Evolutionary conservation across 2,888 invertebrate genomes (phyloP).

Genomic region (Coleophora deauratella): DNA sequence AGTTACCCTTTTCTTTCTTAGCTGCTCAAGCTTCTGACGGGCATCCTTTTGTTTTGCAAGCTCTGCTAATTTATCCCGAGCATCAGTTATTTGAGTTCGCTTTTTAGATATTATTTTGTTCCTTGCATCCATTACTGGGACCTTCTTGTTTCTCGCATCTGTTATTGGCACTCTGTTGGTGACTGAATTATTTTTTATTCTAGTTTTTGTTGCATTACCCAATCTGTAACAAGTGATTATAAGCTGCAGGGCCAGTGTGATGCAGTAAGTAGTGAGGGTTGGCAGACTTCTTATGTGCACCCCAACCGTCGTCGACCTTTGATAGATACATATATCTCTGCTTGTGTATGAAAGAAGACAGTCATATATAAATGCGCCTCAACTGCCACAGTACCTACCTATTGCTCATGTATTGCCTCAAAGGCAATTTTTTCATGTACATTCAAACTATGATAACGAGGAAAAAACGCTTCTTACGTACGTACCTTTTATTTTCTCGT

Average conservation of each 20-base stretch:
- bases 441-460: neutral
- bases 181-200: neutral
- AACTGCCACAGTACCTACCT: too few species aligned
- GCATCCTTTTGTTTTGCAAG: slow-evolving; percentile 85
- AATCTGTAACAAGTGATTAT: neutral
- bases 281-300: too few species aligned
- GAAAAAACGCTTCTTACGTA: neutral
- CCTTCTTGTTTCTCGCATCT: slow-evolving; percentile 17
- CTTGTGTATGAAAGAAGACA: too few species aligned
- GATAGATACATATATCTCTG: too few species aligned
- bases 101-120: slow-evolving; percentile 86
- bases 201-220: neutral
- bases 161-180: slow-evolving; percentile 18
- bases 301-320: too few species aligned
- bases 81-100: slow-evolving; percentile 83
- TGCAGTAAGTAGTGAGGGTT: neutral
- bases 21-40: slow-evolving; percentile 79
- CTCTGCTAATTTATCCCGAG: slow-evolving; percentile 84
- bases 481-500: slow-evolving; percentile 41
- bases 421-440: too few species aligned
- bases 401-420: too few species aligned
- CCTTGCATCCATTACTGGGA: slow-evolving; percentile 77
- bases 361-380: too few species aligned
- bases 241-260: neutral
- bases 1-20: slow-evolving; percentile 58